A percentile compares a stretch with the other conserved stretches of the same genome.
phyloP scores from a whole-genome alignment of 2,797 vertebrate genomes.

The Thaleichthys pacificus region DNA sequence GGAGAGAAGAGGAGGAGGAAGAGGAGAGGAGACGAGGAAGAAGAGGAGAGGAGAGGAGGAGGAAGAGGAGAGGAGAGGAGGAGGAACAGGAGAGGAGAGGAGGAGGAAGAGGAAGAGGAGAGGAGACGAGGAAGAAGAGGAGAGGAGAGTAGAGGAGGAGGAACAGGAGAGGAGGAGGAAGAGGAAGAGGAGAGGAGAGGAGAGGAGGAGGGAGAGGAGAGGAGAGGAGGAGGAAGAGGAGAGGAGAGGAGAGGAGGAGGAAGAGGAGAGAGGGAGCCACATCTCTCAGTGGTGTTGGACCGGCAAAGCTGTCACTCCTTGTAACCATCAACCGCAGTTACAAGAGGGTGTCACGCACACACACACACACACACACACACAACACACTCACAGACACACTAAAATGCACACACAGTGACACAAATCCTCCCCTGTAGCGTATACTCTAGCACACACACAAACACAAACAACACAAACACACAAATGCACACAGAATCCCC shows the following conservation, averaged over 20 bases:
- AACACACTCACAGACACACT: background rate
- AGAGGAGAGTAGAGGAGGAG: background rate
- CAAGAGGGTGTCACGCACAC: constrained; percentile 7
- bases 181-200: background rate
- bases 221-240: background rate
- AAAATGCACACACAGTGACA: background rate
- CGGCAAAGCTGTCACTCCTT: constrained; percentile 21
- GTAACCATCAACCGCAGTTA: constrained; percentile 30
- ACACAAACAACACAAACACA: constrained; percentile 1
- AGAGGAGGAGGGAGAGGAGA: background rate
- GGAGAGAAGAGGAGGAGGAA: background rate
- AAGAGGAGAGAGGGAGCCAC: background rate
- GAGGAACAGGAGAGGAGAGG: no score
- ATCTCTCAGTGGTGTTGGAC: constrained; percentile 17
- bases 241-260: background rate
- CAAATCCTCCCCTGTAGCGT: background rate
- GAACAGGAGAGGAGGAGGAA: background rate
- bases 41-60: background rate
- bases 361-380: background rate
- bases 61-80: background rate
- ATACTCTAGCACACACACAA: background rate
- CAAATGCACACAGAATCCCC: constrained; percentile 1
- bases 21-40: background rate
- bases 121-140: background rate
- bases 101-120: no score